phyloP scores from a whole-genome alignment of 2,113 vertebrate species.

The Haplotaxodon microlepis region DNA sequence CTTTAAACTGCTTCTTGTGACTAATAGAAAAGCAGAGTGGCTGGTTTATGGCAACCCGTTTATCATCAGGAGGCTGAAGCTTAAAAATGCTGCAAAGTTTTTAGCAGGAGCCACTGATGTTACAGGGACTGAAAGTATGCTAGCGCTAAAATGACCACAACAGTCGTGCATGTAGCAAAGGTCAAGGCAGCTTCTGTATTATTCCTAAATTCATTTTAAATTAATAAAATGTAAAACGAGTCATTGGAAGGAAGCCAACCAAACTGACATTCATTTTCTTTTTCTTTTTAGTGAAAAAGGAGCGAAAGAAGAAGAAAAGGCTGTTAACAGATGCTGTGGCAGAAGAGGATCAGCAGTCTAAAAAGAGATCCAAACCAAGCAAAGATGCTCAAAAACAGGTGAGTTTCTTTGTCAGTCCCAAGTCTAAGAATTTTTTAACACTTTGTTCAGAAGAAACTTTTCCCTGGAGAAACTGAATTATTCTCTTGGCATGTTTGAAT shows the following conservation, averaged over 20 bases:
- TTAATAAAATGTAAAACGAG: not conserved
- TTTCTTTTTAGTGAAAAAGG: conserved; percentile 29
- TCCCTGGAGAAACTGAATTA: not conserved
- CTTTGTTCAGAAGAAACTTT: not conserved
- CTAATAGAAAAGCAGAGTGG: not conserved
- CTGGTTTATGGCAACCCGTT: not conserved
- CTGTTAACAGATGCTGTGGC: not conserved
- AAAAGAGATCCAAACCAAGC: conserved; percentile 35
- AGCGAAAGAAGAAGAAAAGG: conserved; percentile 40
- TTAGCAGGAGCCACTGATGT: accelerated
- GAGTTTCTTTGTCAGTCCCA: not conserved
- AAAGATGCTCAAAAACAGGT: conserved; percentile 42
- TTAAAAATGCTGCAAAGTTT: not conserved
- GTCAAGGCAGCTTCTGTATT: not conserved
- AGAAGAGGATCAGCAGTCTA: conserved; percentile 18
- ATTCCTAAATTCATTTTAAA: not conserved
- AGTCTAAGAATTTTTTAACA: not conserved
- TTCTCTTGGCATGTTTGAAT: not conserved
- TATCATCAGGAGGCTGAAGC: not conserved
- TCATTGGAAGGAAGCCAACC: not conserved
- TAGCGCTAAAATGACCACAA: not conserved
- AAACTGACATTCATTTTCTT: not conserved
- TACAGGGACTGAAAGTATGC: not conserved
- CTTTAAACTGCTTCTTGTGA: not conserved
- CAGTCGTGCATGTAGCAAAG: not conserved